Base-by-base conservation (phyloP, 2,888 invertebrate species). In the Drosophila yooni region DNA sequence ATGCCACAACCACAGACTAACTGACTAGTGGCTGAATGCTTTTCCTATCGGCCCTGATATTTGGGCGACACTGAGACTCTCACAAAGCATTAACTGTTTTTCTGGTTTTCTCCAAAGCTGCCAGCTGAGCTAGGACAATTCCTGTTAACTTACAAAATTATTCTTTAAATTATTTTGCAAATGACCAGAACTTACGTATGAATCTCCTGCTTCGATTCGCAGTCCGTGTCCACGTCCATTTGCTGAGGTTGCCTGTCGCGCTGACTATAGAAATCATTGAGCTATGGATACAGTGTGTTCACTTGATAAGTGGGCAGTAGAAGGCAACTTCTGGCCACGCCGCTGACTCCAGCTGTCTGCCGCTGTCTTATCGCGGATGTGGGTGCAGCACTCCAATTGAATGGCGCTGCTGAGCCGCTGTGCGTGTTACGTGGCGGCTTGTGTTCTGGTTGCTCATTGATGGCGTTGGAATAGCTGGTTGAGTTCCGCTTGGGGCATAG, bases 261-360 rank as follows among this genome's bases (percentile, higher is more conserved):
- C 10, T 67, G 61, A 33, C 82, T 71, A 58, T 89, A 84, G 56
- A 90, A 90, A n/a, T 79, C 56, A 58, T 83, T 70, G 2, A 88
- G 70, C 48, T 78, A 62, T 1, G 87, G 90, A 56, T 87, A 87
- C 13, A 87, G 64, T 0, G 82, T 76, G 58, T 87, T 83, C 2
- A 53, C 54, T 29, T 73, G 21, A 15, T 68, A 66, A 4, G 83
- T 89, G 3, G 88, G 92, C 50, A 88, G 86, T 1, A 81, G 29
- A 38, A 81, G n/a, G 50, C 74, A 50, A 51, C 75, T 67, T 75
- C 80, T 58, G 63, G 82, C 53, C 59, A 81, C n/a, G 34, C 83
- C 73, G 62, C 38, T 29, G 6, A 36, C 46, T 52, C 69, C 31
- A 61, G 62, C 64, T 34, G 71, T 68, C 51, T 70, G 38, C 34